phyloP scores from a whole-genome alignment of 2,888 invertebrate species.

The Ommatoiulus sabulosus region DNA sequence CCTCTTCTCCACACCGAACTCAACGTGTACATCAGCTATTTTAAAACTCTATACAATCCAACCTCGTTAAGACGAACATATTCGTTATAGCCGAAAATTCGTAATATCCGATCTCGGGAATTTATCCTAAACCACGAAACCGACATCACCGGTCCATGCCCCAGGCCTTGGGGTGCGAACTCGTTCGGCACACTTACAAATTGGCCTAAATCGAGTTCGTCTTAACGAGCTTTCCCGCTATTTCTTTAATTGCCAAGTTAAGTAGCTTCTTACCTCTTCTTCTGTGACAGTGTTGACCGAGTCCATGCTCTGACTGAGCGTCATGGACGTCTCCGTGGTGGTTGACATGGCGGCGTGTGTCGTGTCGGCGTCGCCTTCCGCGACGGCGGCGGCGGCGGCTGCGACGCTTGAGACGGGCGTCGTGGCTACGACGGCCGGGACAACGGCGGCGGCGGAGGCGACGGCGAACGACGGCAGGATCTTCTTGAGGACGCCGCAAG shows the following conservation, averaged over 20 bases:
- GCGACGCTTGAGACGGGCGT: constrained; percentile 35
- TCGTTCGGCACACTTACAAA: no score
- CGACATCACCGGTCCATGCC: no score
- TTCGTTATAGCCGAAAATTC: no score
- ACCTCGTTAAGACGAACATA: no score
- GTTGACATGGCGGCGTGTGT: constrained; percentile 57
- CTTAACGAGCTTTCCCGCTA: no score
- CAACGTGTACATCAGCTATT: no score
- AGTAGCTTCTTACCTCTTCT: constrained; percentile 85
- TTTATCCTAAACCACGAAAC: no score
- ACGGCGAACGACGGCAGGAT: constrained; percentile 1
- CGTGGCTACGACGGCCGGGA: constrained; percentile 41
- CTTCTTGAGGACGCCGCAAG: constrained; percentile 42
- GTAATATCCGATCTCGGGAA: no score
- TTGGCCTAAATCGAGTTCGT: no score
- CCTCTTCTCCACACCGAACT: no score
- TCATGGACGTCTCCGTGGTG: constrained; percentile 68
- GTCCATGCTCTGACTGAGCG: constrained; percentile 95
- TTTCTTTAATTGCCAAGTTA: background rate
- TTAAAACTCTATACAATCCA: no score
- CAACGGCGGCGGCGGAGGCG: background rate
- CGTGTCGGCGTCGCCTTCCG: constrained; percentile 45
- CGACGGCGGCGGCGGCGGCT: constrained; percentile 50
- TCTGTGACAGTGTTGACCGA: constrained; percentile 96
- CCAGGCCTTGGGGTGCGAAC: no score